These are phyloP conservation scores for Egretta garzetta DNA, from an alignment of 2,113 vertebrate genomes.

Conservation along the genomic window DNA sequence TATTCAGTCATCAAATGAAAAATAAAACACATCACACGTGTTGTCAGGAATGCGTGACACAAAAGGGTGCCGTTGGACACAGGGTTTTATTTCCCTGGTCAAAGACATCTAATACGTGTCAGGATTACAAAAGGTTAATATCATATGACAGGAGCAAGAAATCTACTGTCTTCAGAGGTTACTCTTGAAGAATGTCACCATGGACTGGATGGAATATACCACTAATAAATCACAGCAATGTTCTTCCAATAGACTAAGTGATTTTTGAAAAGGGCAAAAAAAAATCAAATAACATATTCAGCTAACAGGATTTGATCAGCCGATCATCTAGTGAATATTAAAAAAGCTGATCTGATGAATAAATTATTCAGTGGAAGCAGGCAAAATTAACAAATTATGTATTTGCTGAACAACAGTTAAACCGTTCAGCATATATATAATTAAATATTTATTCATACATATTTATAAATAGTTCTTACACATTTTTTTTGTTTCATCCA, in stretches of 20 bases:
- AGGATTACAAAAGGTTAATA: slow-evolving; percentile 46
- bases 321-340: slow-evolving; percentile 59
- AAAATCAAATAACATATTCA: slow-evolving; percentile 50
- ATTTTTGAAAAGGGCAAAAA: slow-evolving; percentile 69
- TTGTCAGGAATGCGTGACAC: neutral
- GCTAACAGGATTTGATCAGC: slow-evolving; percentile 61
- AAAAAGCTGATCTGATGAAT: slow-evolving; percentile 49
- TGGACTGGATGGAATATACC: neutral
- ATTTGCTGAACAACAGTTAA: slow-evolving; percentile 63
- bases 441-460: slow-evolving; percentile 52
- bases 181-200: slow-evolving; percentile 43
- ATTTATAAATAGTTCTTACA: slow-evolving; percentile 17
- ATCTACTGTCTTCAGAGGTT: slow-evolving; percentile 34
- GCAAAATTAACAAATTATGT: slow-evolving; percentile 62
- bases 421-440: slow-evolving; percentile 41
- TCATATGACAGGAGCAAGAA: slow-evolving; percentile 27
- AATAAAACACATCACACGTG: neutral
- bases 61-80: neutral
- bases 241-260: slow-evolving; percentile 61
- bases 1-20: slow-evolving; percentile 1
- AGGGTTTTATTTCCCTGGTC: neutral
- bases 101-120: neutral
- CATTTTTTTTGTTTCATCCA: slow-evolving; percentile 2
- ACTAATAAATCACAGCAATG: slow-evolving; percentile 58
- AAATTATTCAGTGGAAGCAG: slow-evolving; percentile 55